A percentile compares a stretch with the other conserved stretches of the same genome.
Evolutionary conservation across 2,888 invertebrate species (phyloP).

Genomic region (Portevinia maculata): DNA sequence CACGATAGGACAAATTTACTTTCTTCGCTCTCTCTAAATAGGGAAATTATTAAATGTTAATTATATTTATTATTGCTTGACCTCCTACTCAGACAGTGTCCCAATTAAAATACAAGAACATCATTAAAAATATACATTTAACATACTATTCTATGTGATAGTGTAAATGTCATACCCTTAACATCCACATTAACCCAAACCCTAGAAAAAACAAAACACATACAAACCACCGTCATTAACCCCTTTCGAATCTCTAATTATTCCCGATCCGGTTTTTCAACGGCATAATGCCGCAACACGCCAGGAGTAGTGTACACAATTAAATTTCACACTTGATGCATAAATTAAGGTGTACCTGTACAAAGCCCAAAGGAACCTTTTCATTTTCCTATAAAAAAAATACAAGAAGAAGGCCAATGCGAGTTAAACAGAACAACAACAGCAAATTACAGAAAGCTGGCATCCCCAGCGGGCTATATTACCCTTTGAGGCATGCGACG

Average conservation of each 20-base stretch:
- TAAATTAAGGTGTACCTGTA: slow-evolving; percentile 39
- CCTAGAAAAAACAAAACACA: background rate
- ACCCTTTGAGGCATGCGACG: slow-evolving; percentile 21
- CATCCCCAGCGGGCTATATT: slow-evolving; percentile 16
- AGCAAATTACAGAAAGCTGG: background rate
- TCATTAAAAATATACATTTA: slow-evolving; percentile 28
- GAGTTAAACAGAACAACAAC: background rate
- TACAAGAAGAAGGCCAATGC: slow-evolving; percentile 4
- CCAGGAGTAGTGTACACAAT: slow-evolving; percentile 32
- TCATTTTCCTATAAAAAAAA: background rate
- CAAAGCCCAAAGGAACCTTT: slow-evolving; percentile 14
- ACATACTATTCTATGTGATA: background rate
- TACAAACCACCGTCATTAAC: background rate
- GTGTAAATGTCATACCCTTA: background rate
- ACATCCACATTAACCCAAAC: background rate
- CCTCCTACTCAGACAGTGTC: background rate
- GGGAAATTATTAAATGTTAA: slow-evolving; percentile 15
- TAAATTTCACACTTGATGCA: slow-evolving; percentile 57
- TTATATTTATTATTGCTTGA: slow-evolving; percentile 2
- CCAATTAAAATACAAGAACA: slow-evolving; percentile 34
- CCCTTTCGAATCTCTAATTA: slow-evolving; percentile 21
- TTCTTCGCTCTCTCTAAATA: slow-evolving; percentile 3
- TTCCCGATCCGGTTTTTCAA: slow-evolving; percentile 23
- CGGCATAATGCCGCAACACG: slow-evolving; percentile 33
- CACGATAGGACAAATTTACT: too few relatives aligned